Evolutionary conservation across 2,888 invertebrate species (phyloP), one percentile per base, ranked within the genome.

Genomic region (Cantharis lateralis): DNA sequence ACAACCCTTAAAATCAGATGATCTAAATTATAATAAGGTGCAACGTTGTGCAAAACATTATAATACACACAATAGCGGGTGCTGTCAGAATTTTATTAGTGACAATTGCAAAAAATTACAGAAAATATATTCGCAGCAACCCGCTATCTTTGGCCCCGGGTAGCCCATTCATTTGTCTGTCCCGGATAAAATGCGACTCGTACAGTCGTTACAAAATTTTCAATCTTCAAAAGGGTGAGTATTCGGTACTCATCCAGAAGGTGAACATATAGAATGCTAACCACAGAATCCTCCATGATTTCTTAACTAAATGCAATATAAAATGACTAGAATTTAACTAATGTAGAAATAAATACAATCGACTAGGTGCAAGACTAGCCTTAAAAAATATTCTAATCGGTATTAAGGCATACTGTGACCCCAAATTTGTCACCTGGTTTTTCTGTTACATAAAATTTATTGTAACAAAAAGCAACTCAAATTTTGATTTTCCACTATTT

Each of bases 321-420:
- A 82, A 80, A 84, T 81, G 85, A 86, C 85, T 86, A 86, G 85
- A 86, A 84, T 81, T 79, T 78, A 82, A 84, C 82, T 83, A 82
- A 81, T 83, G 83, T 81, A 80, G 82, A 84, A 83, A 85, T 80
- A 80, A 82, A 83, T 80, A 83, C 81, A 80, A 79, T 77, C 81
- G 84, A 84, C 82, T 84, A 82, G 85, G 86, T 87, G 87, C 86
- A 75, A 85, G 85, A 87, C 87, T 87, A 87, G 86, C 86, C 83
- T 85, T 85, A 86, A 83, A 83, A 79, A 82, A 81, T 83, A 78
- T 81, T 82, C 82, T 83, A 83, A 80, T 81, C 82, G 83, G 83
- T 84, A 84, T 84, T 84, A 87, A 88, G 87, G 88, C 87, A 87
- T 86, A 86, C 84, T 85, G 87, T 86, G 87, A 86, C 85, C 82